Conservation (phyloP, 2,888 invertebrate genomes). For the Schizotus pectinicornis region DNA sequence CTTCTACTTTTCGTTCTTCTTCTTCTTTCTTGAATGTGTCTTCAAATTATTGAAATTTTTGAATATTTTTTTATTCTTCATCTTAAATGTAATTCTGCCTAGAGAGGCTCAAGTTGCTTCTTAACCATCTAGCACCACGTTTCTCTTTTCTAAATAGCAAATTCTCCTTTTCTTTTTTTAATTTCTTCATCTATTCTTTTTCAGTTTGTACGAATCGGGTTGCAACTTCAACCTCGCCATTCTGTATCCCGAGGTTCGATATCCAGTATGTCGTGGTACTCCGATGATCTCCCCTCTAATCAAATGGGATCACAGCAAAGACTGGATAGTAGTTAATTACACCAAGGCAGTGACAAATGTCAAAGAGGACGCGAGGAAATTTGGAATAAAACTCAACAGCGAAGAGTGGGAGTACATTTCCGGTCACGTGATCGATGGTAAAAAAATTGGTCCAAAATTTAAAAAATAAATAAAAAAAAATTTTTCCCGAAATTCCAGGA, state of each 20-base stretch:
- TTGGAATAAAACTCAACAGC: conserved; percentile 78
- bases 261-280: conserved; percentile 90
- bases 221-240: conserved; percentile 75
- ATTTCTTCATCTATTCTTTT: conserved; percentile 32
- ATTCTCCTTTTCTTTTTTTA: conserved; percentile 1
- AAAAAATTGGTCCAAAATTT: too few species aligned
- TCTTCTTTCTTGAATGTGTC: too few species aligned
- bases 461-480: too few species aligned
- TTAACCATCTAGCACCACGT: too few species aligned
- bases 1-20: too few species aligned
- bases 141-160: too few species aligned
- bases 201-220: conserved; percentile 78
- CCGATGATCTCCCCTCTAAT: too few species aligned
- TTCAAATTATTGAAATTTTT: too few species aligned
- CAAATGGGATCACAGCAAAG: conserved; percentile 90
- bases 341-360: conserved; percentile 65
- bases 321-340: conserved; percentile 88
- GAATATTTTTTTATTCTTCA: too few species aligned
- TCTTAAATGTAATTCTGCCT: too few species aligned
- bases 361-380: conserved; percentile 76
- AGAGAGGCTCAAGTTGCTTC: too few species aligned
- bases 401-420: conserved; percentile 76
- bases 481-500: too few species aligned
- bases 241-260: conserved; percentile 77
- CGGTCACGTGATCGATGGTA: conserved; percentile 92